A percentile compares a stretch with the other conserved stretches of the same genome.
Evolutionary conservation across 2,888 invertebrate species (phyloP).

Genomic region (Lapara coniferarum): DNA sequence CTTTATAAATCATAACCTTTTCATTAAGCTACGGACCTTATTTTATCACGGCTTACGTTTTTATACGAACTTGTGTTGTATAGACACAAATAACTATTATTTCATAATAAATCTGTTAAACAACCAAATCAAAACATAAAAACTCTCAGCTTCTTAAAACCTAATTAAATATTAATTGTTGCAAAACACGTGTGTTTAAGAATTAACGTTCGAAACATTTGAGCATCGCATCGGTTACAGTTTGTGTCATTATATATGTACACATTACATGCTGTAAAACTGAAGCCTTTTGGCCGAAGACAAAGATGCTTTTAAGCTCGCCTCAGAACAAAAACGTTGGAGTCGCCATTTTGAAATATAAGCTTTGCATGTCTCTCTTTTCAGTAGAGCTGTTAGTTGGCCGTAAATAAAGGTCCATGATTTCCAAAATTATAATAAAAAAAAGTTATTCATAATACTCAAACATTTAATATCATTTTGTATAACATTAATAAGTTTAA

Average conservation of each 20-base stretch:
- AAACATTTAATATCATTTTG: no score
- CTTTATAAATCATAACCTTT: no score
- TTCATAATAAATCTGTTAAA: background rate
- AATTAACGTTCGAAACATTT: constrained; percentile 7
- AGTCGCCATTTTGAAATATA: constrained; percentile 36
- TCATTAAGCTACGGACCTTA: no score
- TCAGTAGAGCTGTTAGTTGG: no score
- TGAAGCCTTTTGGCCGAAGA: constrained; percentile 74
- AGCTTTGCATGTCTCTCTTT: no score
- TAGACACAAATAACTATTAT: background rate
- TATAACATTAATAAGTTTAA: no score
- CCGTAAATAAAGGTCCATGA: no score
- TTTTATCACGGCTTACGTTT: no score
- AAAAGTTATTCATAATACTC: no score
- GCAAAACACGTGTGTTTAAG: constrained; percentile 8
- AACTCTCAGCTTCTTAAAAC: constrained; percentile 1
- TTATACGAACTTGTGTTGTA: background rate
- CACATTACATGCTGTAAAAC: constrained; percentile 68
- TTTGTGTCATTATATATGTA: constrained; percentile 73
- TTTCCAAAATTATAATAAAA: no score
- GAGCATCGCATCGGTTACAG: constrained; percentile 48
- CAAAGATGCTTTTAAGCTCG: constrained; percentile 82
- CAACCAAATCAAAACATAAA: background rate
- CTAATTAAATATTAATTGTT: constrained; percentile 18
- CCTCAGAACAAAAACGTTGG: constrained; percentile 49